These are phyloP conservation scores for Coelopa pilipes DNA, from an alignment of 2,888 invertebrate species.

Conservation along the genomic window DNA sequence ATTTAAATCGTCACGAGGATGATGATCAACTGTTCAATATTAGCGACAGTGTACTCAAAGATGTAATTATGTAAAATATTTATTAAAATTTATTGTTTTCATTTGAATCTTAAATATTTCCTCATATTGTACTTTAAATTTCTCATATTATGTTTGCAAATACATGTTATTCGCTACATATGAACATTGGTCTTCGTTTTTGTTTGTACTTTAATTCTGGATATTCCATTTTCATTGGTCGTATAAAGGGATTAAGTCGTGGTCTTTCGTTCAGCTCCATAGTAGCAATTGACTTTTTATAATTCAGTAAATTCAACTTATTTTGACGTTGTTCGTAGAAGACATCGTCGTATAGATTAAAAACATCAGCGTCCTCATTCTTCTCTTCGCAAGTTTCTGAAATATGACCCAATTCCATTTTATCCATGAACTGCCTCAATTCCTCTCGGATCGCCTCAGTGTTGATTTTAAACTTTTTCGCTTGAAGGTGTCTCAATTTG, in stretches of 20 bases:
- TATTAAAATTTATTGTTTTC: not conserved
- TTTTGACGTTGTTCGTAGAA: conserved; percentile 47
- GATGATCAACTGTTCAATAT: conserved; percentile 44
- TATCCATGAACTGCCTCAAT: conserved; percentile 36
- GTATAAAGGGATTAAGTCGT: conserved; percentile 41
- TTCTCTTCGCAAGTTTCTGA: not conserved
- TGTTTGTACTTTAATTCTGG: conserved; percentile 13
- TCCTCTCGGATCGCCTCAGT: conserved; percentile 39
- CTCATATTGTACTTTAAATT: not conserved
- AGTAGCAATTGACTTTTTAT: conserved; percentile 48
- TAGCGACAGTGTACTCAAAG: conserved; percentile 48
- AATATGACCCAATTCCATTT: conserved; percentile 27
- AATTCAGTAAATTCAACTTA: conserved; percentile 47
- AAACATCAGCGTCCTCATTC: not conserved
- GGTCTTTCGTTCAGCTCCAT: conserved; percentile 46
- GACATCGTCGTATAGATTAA: conserved; percentile 46
- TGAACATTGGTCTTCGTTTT: conserved; percentile 41
- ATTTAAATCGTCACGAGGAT: conserved; percentile 4
- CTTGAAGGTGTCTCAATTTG: conserved; percentile 39
- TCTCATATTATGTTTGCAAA: conserved; percentile 9
- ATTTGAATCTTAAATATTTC: not conserved
- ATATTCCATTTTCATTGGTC: conserved; percentile 32
- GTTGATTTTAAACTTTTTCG: conserved; percentile 44
- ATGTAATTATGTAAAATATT: conserved; percentile 40
- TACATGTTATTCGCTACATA: conserved; percentile 28